Percentiles rank a stretch among this genome's conserved stretches.
Evolutionary conservation across 2,113 vertebrate species (phyloP).

Genomic region (Plecturocebus donacophilus): DNA sequence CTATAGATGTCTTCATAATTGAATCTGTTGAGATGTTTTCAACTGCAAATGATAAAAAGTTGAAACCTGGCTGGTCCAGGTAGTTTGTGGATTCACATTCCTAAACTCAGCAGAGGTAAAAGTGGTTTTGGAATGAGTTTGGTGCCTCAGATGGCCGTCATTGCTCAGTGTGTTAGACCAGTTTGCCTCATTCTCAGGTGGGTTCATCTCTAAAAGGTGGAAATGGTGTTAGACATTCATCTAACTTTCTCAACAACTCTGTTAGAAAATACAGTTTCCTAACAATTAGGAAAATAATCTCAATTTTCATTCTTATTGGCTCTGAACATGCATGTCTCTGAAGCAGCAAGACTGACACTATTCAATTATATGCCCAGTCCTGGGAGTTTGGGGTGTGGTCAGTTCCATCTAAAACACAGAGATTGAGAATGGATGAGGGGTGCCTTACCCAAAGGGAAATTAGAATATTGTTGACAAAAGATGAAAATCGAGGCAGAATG

Average conservation of each 20-base stretch:
- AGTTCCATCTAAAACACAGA: neutral
- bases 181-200: neutral
- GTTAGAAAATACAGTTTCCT: neutral
- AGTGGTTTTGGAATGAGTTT: neutral
- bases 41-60: neutral
- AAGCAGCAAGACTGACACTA: neutral
- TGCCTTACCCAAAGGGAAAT: neutral
- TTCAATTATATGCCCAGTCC: neutral
- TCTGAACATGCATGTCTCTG: neutral
- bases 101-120: neutral
- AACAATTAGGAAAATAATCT: neutral
- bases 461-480: neutral
- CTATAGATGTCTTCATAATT: neutral
- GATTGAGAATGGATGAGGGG: neutral
- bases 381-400: no score
- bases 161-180: neutral
- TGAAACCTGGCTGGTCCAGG: neutral
- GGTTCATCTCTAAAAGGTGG: neutral
- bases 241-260: neutral
- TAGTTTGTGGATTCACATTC: neutral
- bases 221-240: neutral
- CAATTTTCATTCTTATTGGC: neutral
- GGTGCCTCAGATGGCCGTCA: neutral
- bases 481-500: neutral
- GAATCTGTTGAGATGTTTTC: neutral